Evolutionary conservation across 2,888 invertebrate genomes (phyloP).

Genomic region (Plagodis pulveraria): DNA sequence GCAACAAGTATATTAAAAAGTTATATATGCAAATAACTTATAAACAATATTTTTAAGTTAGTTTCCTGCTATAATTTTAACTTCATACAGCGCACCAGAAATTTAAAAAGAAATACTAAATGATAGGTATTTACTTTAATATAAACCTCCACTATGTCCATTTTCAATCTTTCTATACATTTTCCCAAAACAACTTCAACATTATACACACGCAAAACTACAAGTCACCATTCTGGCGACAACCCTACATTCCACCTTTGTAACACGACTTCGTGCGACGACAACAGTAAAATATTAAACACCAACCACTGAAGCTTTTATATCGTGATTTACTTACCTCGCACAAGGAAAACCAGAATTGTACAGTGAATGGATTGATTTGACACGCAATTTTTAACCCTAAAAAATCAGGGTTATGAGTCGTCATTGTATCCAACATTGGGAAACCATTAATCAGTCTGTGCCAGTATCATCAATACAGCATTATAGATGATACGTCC

Average conservation of each 20-base stretch:
- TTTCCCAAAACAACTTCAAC: conserved; percentile 47
- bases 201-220: conserved; percentile 66
- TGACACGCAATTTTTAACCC: conserved; percentile 41
- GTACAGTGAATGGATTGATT: conserved; percentile 34
- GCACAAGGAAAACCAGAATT: conserved; percentile 42
- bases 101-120: no score
- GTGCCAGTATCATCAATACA: conserved; percentile 82
- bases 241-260: conserved; percentile 67
- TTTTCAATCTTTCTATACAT: conserved; percentile 47
- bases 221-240: conserved; percentile 81
- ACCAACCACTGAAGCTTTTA: conserved; percentile 42
- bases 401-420: conserved; percentile 56
- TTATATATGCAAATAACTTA: no score
- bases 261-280: conserved; percentile 37
- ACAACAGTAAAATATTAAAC: conserved; percentile 1
- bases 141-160: conserved; percentile 54
- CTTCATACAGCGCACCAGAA: no score
- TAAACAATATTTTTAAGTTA: no score
- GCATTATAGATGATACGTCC: conserved; percentile 78
- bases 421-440: conserved; percentile 75
- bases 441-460: conserved; percentile 83
- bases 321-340: background rate
- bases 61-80: no score
- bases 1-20: no score
- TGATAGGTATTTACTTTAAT: conserved; percentile 14